Base-by-base conservation (phyloP, 1,140 invertebrate species). In the Ylistrum balloti region DNA sequence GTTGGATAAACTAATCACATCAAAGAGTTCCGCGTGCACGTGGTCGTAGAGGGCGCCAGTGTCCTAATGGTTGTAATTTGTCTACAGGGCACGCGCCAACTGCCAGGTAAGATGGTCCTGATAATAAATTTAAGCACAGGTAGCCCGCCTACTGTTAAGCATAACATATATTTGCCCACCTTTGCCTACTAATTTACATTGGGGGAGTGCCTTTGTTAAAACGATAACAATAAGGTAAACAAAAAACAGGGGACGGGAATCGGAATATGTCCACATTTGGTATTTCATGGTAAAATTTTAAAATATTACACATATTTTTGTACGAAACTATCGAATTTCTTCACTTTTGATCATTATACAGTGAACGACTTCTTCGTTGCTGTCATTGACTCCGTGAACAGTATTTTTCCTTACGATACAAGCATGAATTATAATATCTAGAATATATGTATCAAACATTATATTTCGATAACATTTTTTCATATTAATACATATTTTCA, bases 301-400 rank as follows among this genome's bases (percentile, higher is more conserved):
- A 74, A 74, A n/a, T 74, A 74, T 74, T 28, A 74, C 56, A 74
- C 56, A 74, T 74, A 74, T 74, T 74, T 45, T 74, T 74, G 56
- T 28, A 74, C 56, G 22, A 28, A 74, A 74, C 22, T 74, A 74
- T 74, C 56, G n/a, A 74, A n/a, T 74, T 74, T 74, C 56, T 17
- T 17, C 56, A 74, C n/a, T 74, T 28, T 28, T 28, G 22, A 74
- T 74, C 2, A 74, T 74, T 28, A 28, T 74, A 74, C 17, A 74
- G 22, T 74, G n/a, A 74, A 74, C 56, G 56, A 28, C n/a, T 5
- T n/a, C 56, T 28, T 48, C 1, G 28, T 5, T 74, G 56, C n/a
- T 28, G 22, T 74, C 56, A 5, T 28, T n/a, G 22, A n/a, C 56
- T 74, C 56, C 22, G 28, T 28, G 56, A 74, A 74, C 56, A n/a